Evolutionary conservation across 2,797 vertebrate species (phyloP).

Genomic region (Acanthiza pusilla): DNA sequence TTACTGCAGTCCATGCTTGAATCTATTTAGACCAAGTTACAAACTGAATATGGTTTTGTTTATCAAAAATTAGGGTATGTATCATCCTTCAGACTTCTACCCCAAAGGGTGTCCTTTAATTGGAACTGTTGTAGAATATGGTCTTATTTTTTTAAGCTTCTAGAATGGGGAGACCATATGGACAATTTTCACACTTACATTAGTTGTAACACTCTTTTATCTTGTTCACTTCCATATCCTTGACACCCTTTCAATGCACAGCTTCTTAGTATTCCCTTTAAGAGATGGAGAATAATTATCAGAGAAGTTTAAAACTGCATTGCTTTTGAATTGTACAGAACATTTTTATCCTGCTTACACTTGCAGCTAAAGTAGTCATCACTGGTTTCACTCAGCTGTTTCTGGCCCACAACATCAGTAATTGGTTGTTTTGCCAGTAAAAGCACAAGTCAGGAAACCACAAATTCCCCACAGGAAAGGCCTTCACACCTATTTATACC

Average conservation of each 20-base stretch:
- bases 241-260: background rate
- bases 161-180: background rate
- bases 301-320: background rate
- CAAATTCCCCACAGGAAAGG: background rate
- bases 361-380: background rate
- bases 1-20: background rate
- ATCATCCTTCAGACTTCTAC: background rate
- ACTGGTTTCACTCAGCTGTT: background rate
- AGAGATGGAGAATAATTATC: background rate
- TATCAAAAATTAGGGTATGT: background rate
- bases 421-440: background rate
- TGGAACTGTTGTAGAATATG: background rate
- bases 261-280: background rate
- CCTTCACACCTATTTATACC: background rate
- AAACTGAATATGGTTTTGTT: background rate
- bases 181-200: constrained; percentile 23
- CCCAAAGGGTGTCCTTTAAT: background rate
- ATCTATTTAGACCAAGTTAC: background rate
- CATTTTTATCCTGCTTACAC: background rate
- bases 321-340: background rate
- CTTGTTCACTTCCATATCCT: constrained; percentile 14
- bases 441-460: background rate
- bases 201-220: constrained; percentile 19
- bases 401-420: background rate
- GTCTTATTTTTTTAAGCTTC: background rate